Evolutionary conservation across 2,113 vertebrate species (phyloP).

Genomic region (Anser brachyrhynchus): DNA sequence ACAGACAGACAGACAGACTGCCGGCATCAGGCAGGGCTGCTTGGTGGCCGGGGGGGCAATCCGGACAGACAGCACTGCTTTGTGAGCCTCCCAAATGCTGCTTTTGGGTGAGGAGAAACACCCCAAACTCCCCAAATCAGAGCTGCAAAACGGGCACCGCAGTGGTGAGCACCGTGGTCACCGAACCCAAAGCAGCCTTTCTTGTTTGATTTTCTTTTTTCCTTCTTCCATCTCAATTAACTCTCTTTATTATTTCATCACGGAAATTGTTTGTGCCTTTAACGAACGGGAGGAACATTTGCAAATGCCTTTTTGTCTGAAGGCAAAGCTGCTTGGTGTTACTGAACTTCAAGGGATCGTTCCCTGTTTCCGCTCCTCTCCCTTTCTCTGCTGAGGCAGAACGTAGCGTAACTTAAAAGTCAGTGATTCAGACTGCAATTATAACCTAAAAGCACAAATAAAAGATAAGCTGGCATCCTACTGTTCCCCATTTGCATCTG

Average conservation of each 20-base stretch:
- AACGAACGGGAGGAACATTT: conserved; percentile 44
- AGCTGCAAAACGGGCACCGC: neutral
- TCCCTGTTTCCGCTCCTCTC: conserved; percentile 40
- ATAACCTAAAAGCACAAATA: conserved; percentile 54
- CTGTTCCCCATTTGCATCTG: conserved; percentile 31
- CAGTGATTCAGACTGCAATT: conserved; percentile 63
- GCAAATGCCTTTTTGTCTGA: conserved; percentile 59
- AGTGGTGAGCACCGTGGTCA: neutral
- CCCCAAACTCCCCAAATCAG: neutral
- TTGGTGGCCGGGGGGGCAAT: rapidly evolving
- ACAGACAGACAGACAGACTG: neutral
- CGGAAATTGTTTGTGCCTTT: conserved; percentile 57
- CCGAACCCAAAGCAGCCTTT: neutral
- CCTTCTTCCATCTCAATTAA: conserved; percentile 28
- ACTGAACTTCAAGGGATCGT: conserved; percentile 53
- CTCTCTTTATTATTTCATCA: conserved; percentile 55
- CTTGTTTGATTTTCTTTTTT: neutral
- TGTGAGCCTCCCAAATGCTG: rapidly evolving
- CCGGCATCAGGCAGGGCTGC: neutral
- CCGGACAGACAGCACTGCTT: neutral
- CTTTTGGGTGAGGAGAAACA: neutral
- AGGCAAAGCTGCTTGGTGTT: conserved; percentile 54
- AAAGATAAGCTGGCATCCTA: conserved; percentile 52
- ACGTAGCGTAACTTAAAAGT: conserved; percentile 39
- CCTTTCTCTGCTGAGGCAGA: conserved; percentile 63